Evolutionary conservation across 2,113 vertebrate genomes (phyloP), one percentile per base, ranked within the genome.

Genomic region (Sorex fumeus): DNA sequence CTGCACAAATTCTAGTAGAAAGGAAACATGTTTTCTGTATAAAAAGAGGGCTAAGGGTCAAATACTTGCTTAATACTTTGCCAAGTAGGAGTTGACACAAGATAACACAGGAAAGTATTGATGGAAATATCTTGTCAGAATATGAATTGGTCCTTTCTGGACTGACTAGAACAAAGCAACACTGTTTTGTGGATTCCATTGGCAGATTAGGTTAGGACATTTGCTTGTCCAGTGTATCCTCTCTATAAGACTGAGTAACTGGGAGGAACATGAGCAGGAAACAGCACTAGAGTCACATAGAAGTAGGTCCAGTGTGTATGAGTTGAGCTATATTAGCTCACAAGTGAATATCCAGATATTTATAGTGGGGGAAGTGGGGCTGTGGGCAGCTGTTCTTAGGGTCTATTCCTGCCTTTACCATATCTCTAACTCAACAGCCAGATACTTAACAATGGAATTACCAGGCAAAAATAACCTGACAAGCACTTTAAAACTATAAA

Each of bases 391-490:
- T 15, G 53, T 53, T 53, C 10, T 53, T 53, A 53, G 53, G 53
- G 8, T 53, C 53, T 16, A 1, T 53, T 53, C 13, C 53, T 53
- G 53, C 13, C 53, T 53, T 18, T 53, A 53, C 53, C 15, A 53
- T 53, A 13, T 53, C 15, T 53, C 9, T 53, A 19, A 53, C 13
- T 12, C 12, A 53, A 70, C 77, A 62, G 27, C 11, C 72, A 28
- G 4, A 40, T 81, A 71, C 71, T 90, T 91, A 74, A 13, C 53
- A 57, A 86, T 0, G 53, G 36, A 10, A 67, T 90, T 91, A 21
- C 0, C 18, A 93, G n/a, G 34, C 34, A 79, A 81, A 93, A 95
- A 43, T 83, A 81, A 87, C 47, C 84, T 84, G 50, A 30, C 50
- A 88, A 21, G 45, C 21, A 16, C 84, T 90, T 66, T 45, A 75